Evolutionary conservation across 2,113 vertebrate species (phyloP), one percentile per base, ranked within the genome.

Genomic region (Cettia cetti): DNA sequence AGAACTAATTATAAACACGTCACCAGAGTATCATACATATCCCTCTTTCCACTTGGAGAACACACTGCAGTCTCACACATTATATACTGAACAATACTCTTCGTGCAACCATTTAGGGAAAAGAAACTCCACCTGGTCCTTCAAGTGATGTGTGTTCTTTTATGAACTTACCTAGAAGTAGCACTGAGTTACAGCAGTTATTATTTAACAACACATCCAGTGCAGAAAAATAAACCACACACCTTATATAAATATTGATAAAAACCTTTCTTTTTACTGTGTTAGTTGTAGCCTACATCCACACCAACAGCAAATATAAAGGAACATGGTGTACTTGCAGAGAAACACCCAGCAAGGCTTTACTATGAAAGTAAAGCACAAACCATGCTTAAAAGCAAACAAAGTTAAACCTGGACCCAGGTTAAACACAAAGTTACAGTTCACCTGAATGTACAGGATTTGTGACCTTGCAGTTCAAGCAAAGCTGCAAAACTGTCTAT

Each of bases 211-310:
- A 50, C 64, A 68, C 26, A 71, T 57, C 27, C 56, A 89, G 7
- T n/a, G 11, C 0, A 15, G 93, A 81, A 91, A 93, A 95, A 94
- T 57, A 92, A 90, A 90, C 35, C 39, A 94, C 68, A 94, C 75
- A 68, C 80, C 85, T 94, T 81, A 37, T 5, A 96, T n/a, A 89
- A 96, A 90, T 94, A 96, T 8, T 3, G 31, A 92, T 78, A 90
- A 79, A 91, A 88, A 6, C 13, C 18, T 76, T 90, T 81, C 56
- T 94, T 91, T 42, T 68, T 66, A 59, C 35, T 92, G 37, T 50
- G 50, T 65, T 84, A 70, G 47, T 12, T 77, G 54, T 15, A 93
- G 79, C 47, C 47, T 65, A 70, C 49, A 83, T 49, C 76, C 85
- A 90, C 64, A 96, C 54, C 82, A 90, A 35, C 40, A 86, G 76